Evolutionary conservation across 1,140 invertebrate species (phyloP), one percentile per base, ranked within the genome.

Genomic region (Triops cancriformis): DNA sequence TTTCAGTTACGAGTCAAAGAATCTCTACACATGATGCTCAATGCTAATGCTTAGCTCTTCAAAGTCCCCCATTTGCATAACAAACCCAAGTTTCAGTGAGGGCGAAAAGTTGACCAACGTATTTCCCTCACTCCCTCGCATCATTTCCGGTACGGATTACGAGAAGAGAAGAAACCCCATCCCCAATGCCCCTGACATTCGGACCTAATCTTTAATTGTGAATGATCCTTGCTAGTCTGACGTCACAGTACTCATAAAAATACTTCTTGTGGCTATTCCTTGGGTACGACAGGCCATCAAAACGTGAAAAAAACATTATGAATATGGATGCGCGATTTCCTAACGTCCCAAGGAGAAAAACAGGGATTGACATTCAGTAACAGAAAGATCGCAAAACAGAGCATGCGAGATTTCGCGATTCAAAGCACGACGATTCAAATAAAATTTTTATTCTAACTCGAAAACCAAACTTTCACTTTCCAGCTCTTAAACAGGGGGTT

Each of bases 11-110:
- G n/a, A n/a, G 51, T 64, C 9, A 64, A 23, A 23, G n/a, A 64
- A 23, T 64, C 18, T 18, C 14, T 6, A 64, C 18, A 64, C n/a
- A 14, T 64, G 51, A 37, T 37, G 31, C 31, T 37, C 31, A 37
- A 37, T 64, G 18, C n/a, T 64, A 37, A 37, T 64, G 18, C n/a
- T 64, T 9, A 64, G 18, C 14, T n/a, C 14, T 14, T 23, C 51
- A 18, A n/a, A 64, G 23, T 64, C 51, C 51, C n/a, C 51, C 51
- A 64, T 64, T 64, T 64, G 51, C 51, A 64, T 64, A 64, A 64
- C 51, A 64, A 64, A 18, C 51, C 18, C 14, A 18, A 18, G 18
- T 14, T 64, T 23, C 18, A 6, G 9, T 18, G 51, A 9, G n/a
- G 51, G 23, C 18, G 51, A 18, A 64, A 64, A n/a, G 51, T n/a